Evolutionary conservation across 2,888 invertebrate genomes (phyloP).

Genomic region (Pogonocherus hispidulus): DNA sequence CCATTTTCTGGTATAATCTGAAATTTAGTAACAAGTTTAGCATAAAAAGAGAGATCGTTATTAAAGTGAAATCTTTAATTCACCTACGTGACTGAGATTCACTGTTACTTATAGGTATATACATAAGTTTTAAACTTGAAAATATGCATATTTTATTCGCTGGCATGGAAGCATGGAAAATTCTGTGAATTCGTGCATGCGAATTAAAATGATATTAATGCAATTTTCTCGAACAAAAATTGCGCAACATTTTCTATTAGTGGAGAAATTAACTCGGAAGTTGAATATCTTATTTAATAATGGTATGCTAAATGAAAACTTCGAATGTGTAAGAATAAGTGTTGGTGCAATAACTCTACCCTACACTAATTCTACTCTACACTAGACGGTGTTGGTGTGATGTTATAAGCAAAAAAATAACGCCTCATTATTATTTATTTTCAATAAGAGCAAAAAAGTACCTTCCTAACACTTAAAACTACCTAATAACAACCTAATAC

Average conservation of each 20-base stretch:
- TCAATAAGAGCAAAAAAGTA: too few species aligned
- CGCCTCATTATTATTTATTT: too few species aligned
- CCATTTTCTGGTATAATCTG: constrained; percentile 8
- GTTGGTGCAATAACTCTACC: too few species aligned
- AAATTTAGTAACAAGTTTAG: constrained; percentile 15
- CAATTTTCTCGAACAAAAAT: not conserved
- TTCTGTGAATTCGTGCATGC: constrained; percentile 11
- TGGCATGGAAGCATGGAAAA: constrained; percentile 8
- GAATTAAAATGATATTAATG: not conserved
- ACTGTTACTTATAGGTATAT: constrained; percentile 8
- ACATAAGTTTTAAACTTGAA: constrained; percentile 11
- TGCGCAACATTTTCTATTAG: not conserved
- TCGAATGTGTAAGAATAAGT: too few species aligned
- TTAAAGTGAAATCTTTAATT: constrained; percentile 30
- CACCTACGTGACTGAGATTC: constrained; percentile 20
- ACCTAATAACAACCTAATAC: too few species aligned
- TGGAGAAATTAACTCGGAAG: not conserved
- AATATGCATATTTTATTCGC: constrained; percentile 6
- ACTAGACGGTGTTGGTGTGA: too few species aligned
- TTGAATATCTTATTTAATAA: not conserved
- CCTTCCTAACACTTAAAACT: too few species aligned
- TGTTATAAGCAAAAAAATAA: too few species aligned
- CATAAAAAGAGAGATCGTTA: constrained; percentile 28
- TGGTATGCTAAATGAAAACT: too few species aligned
- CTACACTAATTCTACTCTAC: too few species aligned